Evolutionary conservation across 92 coral and sea anemone genomes (phyloP).

Genomic region (Zoanthus sociatus): DNA sequence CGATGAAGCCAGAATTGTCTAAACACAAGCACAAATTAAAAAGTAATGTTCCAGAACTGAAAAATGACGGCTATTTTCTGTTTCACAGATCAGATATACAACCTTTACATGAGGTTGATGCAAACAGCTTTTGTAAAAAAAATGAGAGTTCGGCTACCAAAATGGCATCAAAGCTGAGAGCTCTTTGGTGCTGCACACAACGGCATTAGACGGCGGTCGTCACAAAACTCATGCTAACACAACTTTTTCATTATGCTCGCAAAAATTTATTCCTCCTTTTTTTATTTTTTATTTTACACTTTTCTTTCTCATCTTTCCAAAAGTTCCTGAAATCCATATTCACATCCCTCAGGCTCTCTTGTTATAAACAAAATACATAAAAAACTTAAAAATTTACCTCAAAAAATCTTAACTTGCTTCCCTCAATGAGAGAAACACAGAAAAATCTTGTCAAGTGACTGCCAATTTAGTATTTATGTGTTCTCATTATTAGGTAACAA

Average conservation of each 20-base stretch:
- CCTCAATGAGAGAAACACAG: background rate
- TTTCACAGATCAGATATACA: background rate
- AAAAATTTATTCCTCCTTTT: background rate
- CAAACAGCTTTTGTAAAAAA: background rate
- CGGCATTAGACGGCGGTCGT: too few relatives aligned
- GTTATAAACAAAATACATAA: background rate
- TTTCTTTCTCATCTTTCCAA: background rate
- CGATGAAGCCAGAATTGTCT: too few relatives aligned
- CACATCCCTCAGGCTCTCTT: background rate
- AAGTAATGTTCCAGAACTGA: too few relatives aligned
- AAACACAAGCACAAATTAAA: too few relatives aligned
- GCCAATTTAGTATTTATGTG: background rate
- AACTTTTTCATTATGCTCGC: too few relatives aligned
- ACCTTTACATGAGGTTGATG: background rate
- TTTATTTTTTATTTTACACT: too few relatives aligned
- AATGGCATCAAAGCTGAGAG: too few relatives aligned
- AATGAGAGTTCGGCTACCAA: background rate
- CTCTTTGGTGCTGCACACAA: background rate
- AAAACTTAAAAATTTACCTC: too few relatives aligned
- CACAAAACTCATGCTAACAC: too few relatives aligned
- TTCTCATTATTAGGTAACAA: background rate
- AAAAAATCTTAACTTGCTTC: background rate
- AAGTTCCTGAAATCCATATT: conserved; percentile 17
- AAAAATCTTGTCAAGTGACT: background rate
- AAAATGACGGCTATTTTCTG: background rate